Evolutionary conservation across 2,888 invertebrate genomes (phyloP), one percentile per base, ranked within the genome.

Genomic region (Encarsia formosa): DNA sequence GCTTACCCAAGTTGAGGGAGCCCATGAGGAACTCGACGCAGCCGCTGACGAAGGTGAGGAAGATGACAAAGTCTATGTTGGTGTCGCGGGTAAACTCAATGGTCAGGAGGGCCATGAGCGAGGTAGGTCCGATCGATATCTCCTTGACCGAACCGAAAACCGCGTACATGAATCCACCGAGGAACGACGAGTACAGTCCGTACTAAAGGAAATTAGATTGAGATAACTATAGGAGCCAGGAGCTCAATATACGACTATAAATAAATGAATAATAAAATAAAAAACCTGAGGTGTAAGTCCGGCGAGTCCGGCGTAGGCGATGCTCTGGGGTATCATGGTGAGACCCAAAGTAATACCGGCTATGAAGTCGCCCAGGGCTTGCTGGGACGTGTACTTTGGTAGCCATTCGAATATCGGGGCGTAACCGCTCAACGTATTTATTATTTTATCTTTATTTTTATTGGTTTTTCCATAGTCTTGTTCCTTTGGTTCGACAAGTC

Each of bases 121-220:
- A 92, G 0, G 95, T 94, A 0, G 96, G 94, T n/a, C 96, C 91
- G 59, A 91, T 89, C 0, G 88, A 88, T 3, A 90, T 89, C 76
- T 90, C 87, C 68, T 85, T 88, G 59, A 89, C 85, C 1, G 92
- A 91, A 34, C 96, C 96, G 64, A 96, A 85, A 62, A 91, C 72
- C 47, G 88, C 79, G 76, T 97, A 97, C 47, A 93, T 78, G 64
- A 95, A 87, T 68, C 69, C 63, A 71, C 91, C 91, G 73, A 93
- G 81, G 71, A 95, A 92, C 0, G 94, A 86, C 2, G 94, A 90
- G 74, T 96, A 96, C 19, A 97, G 79, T 1, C 96, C 97, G 76
- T 91, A 92, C 81, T 84, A 73, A 9, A 71, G 67, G 58, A 23
- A 9, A 26, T 18, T 15, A 29, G 13, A 8, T 11, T 32, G 18